Percentiles rank a stretch among this genome's conserved stretches.
These are phyloP conservation scores for Ibycter americanus DNA, from an alignment of 2,797 vertebrate species.

Conservation along the genomic window DNA sequence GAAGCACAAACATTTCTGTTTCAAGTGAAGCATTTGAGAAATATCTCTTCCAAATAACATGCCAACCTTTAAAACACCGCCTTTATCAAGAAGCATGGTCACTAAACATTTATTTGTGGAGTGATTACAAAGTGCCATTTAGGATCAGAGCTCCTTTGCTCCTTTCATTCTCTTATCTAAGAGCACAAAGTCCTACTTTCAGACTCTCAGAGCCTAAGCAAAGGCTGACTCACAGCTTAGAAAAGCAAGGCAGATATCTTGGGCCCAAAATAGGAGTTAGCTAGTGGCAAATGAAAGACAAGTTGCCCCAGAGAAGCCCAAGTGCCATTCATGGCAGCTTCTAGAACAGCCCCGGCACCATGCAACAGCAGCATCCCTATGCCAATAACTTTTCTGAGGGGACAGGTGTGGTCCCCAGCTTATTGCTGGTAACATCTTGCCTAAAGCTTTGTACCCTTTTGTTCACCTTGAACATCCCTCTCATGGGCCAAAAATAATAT, in stretches of 20 bases:
- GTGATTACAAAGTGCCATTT: neutral
- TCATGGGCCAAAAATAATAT: constrained; percentile 29
- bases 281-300: neutral
- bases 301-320: neutral
- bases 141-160: neutral
- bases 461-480: constrained; percentile 3
- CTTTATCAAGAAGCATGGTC: neutral
- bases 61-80: neutral
- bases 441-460: neutral
- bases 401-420: neutral
- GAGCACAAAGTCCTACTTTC: neutral
- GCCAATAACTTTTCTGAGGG: neutral
- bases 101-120: neutral
- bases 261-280: neutral
- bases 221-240: neutral
- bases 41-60: neutral
- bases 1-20: neutral
- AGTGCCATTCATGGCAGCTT: neutral
- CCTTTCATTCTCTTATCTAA: neutral
- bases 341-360: neutral
- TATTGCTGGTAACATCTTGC: neutral
- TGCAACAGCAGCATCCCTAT: neutral
- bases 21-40: neutral
- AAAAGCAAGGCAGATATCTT: neutral
- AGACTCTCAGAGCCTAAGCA: neutral